Evolutionary conservation across 2,888 invertebrate genomes (phyloP).

Genomic region (Athalia circularis): DNA sequence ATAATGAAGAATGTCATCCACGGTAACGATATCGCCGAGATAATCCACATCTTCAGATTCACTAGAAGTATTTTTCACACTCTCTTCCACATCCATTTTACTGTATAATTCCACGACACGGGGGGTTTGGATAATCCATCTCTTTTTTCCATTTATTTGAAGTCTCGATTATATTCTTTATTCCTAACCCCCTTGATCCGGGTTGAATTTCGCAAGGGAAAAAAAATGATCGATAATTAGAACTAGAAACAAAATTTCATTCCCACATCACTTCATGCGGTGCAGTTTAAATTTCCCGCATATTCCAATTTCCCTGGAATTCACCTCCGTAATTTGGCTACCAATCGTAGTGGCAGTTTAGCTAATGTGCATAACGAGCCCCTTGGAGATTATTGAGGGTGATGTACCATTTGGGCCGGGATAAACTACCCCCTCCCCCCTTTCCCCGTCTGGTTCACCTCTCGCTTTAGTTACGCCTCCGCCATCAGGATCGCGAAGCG

Average conservation of each 20-base stretch:
- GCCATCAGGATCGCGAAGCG: slow-evolving; percentile 32
- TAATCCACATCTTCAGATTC: slow-evolving; percentile 37
- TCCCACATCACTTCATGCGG: no score
- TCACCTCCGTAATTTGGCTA: slow-evolving; percentile 40
- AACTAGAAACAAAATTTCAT: no score
- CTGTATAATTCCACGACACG: no score
- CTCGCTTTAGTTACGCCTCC: slow-evolving; percentile 10
- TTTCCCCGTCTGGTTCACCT: no score
- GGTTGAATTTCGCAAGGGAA: no score
- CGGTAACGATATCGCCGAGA: slow-evolving; percentile 52
- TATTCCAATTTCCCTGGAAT: background rate
- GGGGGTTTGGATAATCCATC: no score
- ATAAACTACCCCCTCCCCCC: slow-evolving; percentile 35
- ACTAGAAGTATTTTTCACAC: no score
- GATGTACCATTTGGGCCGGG: slow-evolving; percentile 22
- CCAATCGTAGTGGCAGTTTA: slow-evolving; percentile 64
- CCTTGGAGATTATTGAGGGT: slow-evolving; percentile 58
- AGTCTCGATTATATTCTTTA: no score
- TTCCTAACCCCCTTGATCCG: no score
- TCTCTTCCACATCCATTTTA: no score
- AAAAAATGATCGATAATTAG: no score
- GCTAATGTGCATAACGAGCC: slow-evolving; percentile 64
- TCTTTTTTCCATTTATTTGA: no score
- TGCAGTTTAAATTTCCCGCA: background rate
- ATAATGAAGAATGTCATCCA: slow-evolving; percentile 59